Evolutionary conservation across 2,113 vertebrate species (phyloP), one percentile per base, ranked within the genome.

Genomic region (Lepus europaeus): DNA sequence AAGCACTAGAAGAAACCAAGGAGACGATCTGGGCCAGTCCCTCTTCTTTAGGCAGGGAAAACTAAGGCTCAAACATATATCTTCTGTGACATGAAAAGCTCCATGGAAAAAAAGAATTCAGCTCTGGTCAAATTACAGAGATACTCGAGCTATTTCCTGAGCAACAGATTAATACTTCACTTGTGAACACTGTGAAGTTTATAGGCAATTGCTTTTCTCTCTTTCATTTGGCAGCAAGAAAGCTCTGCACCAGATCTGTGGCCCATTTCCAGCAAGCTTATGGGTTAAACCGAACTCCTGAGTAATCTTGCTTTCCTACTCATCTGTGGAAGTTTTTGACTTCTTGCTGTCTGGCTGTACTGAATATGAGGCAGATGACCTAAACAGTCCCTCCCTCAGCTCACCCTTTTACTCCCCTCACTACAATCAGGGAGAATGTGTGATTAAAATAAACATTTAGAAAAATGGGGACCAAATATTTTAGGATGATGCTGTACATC

Each of bases 161-260:
- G 82, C 82, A 95, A 90, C n/a, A 36, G 90, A 94, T 94, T 96
- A 90, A 86, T 96, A 89, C 91, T 96, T 97, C 96, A 95, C 64
- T 93, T 84, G 86, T 64, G 79, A 91, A 80, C 72, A 59, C 78
- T 91, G 39, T 95, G 70, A 88, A 49, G 61, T 89, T 90, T 87
- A 80, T 49, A 78, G 70, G 45, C 36, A 95, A 96, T 91, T 79
- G 70, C 74, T 81, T 93, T 93, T 87, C 53, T 45, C 27, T 95
- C 68, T 95, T 97, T 90, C 51, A 91, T 92, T 90, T 51, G 73
- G 69, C 78, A 91, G 5, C 20, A 79, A 86, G 88, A 92, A 96
- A 93, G 36, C 64, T 83, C 64, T 90, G 74, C 25, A 51, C 74
- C 66, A 83, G 77, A 92, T 91, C 95, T 92, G 69, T 76, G 68